Evolutionary conservation across 2,113 vertebrate species (phyloP), one percentile per base, ranked within the genome.

Genomic region (Spea multiplicata): DNA sequence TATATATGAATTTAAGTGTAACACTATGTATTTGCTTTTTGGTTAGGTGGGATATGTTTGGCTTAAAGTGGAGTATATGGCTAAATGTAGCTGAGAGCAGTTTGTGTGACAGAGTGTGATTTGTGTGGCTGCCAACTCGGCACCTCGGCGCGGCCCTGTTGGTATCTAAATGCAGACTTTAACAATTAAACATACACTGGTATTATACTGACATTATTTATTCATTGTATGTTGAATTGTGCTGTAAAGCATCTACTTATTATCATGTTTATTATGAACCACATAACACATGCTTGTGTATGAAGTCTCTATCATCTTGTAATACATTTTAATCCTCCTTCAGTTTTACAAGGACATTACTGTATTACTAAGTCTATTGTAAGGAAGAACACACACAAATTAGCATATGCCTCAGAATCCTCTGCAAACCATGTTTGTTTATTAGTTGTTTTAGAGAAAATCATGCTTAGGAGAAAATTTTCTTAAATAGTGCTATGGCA

Each of bases 371-470:
- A 76, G 6, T 3, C 52, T 44, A 30, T 69, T 76, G 66, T 48
- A 70, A 17, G 10, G 55, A 13, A 4, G 55, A 12, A 13, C 61
- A 77, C 70, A n/a, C 57, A 66, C 47, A 17, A 10, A 77, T 77
- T 77, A 77, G 53, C 75, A 77, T 77, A 70, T 62, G 45, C 62
- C 62, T 70, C 52, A 4, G 45, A 57, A 71, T 30, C 44, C 57
- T 46, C 53, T n/a, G 66, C 44, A 76, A 67, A 76, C 49, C 44
- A 46, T 59, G 67, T 76, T 77, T 77, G 66, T 75, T 77, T 77
- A 67, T 77, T 70, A 70, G 57, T 44, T 70, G 48, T 69, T 70
- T 61, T 16, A 62, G 49, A 77, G 53, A 44, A 69, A 10, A 66
- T 9, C 30, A 30, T 70, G 55, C 70, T 69, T 70, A 55, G 67